Evolutionary conservation across 1,140 invertebrate species (phyloP), one percentile per base, ranked within the genome.

Genomic region (Asbolus verrucosus): DNA sequence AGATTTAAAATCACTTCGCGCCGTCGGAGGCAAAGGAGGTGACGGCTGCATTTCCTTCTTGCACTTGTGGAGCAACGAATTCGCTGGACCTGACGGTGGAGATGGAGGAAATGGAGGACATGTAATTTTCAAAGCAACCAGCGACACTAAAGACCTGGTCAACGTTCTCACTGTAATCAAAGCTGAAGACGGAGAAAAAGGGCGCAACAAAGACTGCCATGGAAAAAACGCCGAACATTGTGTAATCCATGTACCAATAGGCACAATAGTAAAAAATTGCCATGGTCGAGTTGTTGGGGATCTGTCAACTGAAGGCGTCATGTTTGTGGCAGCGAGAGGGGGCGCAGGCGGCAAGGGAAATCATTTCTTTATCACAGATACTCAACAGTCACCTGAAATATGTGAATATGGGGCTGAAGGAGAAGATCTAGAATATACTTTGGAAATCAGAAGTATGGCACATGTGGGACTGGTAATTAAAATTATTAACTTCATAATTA

Each of bases 81-180:
- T 85, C 67, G 97, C 93, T 0, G 98, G 98, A 4, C 97, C 97
- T 0, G 94, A 97, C 83, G 97, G 97, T 2, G 98, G 97, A 0
- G 94, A 99, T 84, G 98, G 97, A 6, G 98, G 98, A 0, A 89
- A 96, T 79, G 98, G 98, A n/a, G 97, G 94, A 0, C 97, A 99
- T 85, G 91, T 99, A 1, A 88, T 99, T 46, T 94, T 98, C 76
- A 82, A 92, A 85, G 91, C 91, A 11, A 85, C 86, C 5, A 79
- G 80, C 33, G 85, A 89, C 75, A 84, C 90, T 2, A 92, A 88
- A 69, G 94, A 93, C 76, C 85, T 98, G n/a, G 86, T 86, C 62
- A 84, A 92, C 76, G 76, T 96, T 38, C 76, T 78, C 1, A 76
- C 87, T 6, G 75, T 91, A n/a, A 73, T 89, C 0, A 82, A 79